Evolutionary conservation across 2,113 vertebrate species (phyloP).

Genomic region (Urocolius indicus): DNA sequence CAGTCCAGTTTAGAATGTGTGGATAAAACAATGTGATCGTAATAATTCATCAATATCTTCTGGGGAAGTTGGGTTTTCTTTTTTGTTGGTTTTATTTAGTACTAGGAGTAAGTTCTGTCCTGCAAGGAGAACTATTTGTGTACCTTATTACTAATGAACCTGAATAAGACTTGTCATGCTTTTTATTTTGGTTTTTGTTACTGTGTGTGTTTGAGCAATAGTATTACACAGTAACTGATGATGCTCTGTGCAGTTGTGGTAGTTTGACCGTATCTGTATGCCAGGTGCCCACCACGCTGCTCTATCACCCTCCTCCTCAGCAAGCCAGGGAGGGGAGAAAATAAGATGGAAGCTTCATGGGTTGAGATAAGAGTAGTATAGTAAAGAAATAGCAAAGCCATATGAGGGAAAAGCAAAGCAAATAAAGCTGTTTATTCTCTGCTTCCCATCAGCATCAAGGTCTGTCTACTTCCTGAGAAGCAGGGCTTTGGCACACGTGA

Average conservation of each 20-base stretch:
- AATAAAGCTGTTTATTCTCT: too few species aligned
- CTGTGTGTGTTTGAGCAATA: not conserved
- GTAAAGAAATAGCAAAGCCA: too few species aligned
- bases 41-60: not conserved
- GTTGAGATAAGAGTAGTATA: too few species aligned
- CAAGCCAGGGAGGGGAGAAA: too few species aligned
- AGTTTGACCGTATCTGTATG: too few species aligned
- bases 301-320: too few species aligned
- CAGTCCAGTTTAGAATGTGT: not conserved
- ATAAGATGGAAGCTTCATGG: too few species aligned
- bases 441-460: too few species aligned
- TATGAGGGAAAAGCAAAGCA: too few species aligned
- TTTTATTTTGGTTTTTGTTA: not conserved
- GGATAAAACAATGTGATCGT: not conserved
- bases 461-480: too few species aligned
- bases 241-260: fast-evolving
- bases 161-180: not conserved
- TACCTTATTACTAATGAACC: not conserved
- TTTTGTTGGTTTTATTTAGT: not conserved
- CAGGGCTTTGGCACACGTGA: too few species aligned
- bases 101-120: not conserved
- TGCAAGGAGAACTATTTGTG: not conserved
- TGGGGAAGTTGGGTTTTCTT: not conserved
- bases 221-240: not conserved
- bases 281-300: too few species aligned